Conservation (phyloP, 2,797 vertebrate species). For the Xenops minutus region DNA sequence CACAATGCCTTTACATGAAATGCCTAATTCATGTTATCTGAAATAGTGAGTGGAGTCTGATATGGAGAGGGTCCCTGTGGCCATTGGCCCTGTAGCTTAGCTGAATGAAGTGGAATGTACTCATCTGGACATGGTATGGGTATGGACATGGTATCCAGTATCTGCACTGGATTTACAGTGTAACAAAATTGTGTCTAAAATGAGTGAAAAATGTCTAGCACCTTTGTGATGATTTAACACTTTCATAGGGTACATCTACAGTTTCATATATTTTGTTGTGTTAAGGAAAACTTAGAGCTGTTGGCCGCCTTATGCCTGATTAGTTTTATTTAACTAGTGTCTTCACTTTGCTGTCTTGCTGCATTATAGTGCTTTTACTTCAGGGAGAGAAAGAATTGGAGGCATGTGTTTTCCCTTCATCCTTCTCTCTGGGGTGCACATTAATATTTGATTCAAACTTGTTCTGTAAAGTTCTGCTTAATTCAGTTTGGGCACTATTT, state of each 20-base stretch:
- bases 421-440: not conserved
- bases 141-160: too few relatives aligned
- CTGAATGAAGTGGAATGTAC: conserved; percentile 6
- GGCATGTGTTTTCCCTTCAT: not conserved
- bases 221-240: conserved; percentile 38
- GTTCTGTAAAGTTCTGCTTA: conserved; percentile 35
- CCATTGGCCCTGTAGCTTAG: conserved; percentile 13
- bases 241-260: not conserved
- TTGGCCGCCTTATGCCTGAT: not conserved
- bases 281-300: not conserved
- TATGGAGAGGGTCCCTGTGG: not conserved
- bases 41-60: not conserved
- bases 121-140: conserved; percentile 21
- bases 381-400: not conserved
- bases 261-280: not conserved
- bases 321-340: not conserved
- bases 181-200: conserved; percentile 44
- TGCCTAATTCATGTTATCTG: not conserved
- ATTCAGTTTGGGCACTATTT: conserved; percentile 26
- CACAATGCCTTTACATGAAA: conserved; percentile 1
- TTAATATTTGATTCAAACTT: conserved; percentile 44
- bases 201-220: conserved; percentile 29
- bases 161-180: conserved; percentile 31
- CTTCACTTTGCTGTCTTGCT: not conserved
- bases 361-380: not conserved